Conservation (phyloP, 2,113 vertebrate species). For the Heterotis niloticus region DNA sequence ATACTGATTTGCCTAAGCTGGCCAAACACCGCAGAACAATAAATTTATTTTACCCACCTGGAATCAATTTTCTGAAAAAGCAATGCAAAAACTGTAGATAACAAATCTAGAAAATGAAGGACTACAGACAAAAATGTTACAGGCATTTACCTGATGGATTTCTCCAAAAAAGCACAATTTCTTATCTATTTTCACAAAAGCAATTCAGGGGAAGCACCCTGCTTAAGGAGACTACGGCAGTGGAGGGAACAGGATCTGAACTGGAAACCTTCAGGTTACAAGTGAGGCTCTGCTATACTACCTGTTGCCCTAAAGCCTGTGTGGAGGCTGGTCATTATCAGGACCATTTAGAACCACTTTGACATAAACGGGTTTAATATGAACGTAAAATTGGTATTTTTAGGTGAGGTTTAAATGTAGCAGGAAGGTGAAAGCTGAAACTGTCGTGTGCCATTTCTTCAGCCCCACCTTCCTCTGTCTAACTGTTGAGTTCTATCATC, state of each 20-base stretch:
- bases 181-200: too few species aligned
- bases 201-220: too few species aligned
- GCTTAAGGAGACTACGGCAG: too few species aligned
- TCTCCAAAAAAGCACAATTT: too few species aligned
- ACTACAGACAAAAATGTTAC: background rate
- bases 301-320: too few species aligned
- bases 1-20: background rate
- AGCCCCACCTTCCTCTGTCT: background rate
- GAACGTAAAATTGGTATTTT: background rate
- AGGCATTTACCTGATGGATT: too few species aligned
- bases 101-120: background rate
- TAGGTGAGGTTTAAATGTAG: background rate
- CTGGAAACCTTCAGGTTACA: too few species aligned
- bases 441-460: background rate
- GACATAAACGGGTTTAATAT: background rate
- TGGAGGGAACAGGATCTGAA: too few species aligned
- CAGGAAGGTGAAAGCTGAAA: background rate
- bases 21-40: background rate
- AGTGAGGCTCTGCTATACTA: too few species aligned
- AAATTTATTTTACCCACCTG: background rate
- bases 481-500: background rate
- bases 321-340: too few species aligned
- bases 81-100: background rate
- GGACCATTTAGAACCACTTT: background rate
- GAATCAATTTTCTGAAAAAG: background rate